A percentile compares a stretch with the other conserved stretches of the same genome.
Conservation (phyloP, 2,888 invertebrate genomes). For the Brachypterus glaber region DNA sequence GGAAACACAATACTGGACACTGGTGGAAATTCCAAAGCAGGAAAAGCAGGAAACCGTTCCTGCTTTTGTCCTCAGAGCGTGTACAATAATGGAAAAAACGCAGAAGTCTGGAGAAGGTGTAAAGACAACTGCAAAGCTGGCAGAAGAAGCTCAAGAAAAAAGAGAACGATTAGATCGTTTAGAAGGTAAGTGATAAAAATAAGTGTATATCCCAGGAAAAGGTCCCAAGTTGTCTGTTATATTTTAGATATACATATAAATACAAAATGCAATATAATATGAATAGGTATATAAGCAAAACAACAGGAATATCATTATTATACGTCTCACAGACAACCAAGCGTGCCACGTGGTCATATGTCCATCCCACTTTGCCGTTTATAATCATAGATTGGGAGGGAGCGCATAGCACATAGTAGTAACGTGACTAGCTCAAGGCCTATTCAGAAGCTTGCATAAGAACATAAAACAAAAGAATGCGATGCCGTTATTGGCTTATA, state of each 20-base stretch:
- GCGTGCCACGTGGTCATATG: too few species aligned
- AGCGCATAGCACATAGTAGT: too few species aligned
- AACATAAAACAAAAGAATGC: too few species aligned
- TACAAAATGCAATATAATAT: neutral
- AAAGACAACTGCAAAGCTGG: conserved; percentile 72
- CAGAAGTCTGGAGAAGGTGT: conserved; percentile 84
- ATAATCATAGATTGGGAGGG: too few species aligned
- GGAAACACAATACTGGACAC: conserved; percentile 88
- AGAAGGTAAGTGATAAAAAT: conserved; percentile 62
- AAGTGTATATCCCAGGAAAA: too few species aligned
- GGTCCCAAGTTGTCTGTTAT: neutral
- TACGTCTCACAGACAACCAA: too few species aligned
- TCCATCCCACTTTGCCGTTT: too few species aligned
- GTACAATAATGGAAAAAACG: conserved; percentile 85
- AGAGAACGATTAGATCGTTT: conserved; percentile 78
- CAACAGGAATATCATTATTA: neutral
- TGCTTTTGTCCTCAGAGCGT: conserved; percentile 82
- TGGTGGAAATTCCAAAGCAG: conserved; percentile 87
- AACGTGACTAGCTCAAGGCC: too few species aligned
- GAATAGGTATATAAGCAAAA: neutral
- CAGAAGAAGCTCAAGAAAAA: conserved; percentile 78
- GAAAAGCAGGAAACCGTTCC: conserved; percentile 91
- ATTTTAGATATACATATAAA: neutral
- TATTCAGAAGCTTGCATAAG: too few species aligned
- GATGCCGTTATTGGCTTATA: too few species aligned